A percentile compares a stretch with the other conserved stretches of the same genome.
Conservation (phyloP, 1,140 invertebrate species). For the Anoplophora glabripennis region DNA sequence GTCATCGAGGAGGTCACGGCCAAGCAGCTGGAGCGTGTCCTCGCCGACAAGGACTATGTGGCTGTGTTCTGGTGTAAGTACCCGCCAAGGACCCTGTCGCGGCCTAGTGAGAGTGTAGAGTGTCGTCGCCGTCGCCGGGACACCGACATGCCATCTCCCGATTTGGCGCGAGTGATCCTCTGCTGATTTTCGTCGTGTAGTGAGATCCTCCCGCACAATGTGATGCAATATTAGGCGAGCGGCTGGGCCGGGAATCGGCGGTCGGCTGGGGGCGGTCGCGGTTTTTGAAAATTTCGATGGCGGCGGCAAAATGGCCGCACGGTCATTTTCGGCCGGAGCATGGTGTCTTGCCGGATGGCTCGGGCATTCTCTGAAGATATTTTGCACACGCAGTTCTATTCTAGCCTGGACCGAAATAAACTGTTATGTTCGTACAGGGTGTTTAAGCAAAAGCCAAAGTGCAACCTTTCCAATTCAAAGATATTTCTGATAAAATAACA, state of each 20-base stretch:
- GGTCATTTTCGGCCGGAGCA: background rate
- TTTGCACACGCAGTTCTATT: no score
- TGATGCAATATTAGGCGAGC: constrained; percentile 3
- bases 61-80: constrained; percentile 96
- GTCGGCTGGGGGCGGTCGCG: no score
- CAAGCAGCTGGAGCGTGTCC: constrained; percentile 83
- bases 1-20: constrained; percentile 89
- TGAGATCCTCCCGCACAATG: constrained; percentile 12
- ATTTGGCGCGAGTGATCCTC: constrained; percentile 39
- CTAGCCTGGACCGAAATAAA: no score
- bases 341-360: background rate
- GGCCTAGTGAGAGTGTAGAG: constrained; percentile 34
- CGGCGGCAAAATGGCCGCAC: background rate
- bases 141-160: constrained; percentile 39
- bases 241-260: no score
- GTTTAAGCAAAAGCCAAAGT: no score
- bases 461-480: no score
- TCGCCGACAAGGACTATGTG: constrained; percentile 88
- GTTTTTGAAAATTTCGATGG: no score
- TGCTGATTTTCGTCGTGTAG: constrained; percentile 12
- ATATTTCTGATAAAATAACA: no score
- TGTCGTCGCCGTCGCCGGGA: constrained; percentile 32
- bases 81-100: background rate
- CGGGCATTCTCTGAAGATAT: background rate
- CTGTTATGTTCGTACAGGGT: no score